Conservation (phyloP, 1,140 invertebrate species). For the Matsumurasca onukii region DNA sequence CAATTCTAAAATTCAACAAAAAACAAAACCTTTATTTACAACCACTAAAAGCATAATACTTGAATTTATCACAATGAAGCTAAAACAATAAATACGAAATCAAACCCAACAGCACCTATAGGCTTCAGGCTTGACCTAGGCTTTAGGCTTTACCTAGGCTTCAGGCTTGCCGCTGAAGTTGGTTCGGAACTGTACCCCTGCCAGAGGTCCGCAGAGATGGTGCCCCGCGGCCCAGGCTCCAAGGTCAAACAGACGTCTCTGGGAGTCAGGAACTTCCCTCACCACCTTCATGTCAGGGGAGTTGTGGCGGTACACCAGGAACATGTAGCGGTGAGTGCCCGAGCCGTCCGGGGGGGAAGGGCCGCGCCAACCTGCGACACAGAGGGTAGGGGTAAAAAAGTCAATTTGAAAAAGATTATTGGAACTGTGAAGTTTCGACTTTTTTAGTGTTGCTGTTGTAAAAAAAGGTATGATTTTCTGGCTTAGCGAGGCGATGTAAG, state of each 20-base stretch:
- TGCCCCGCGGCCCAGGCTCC: not conserved
- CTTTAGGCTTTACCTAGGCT: too few species aligned
- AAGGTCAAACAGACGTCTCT: not conserved
- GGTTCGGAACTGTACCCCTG: slow-evolving; percentile 16
- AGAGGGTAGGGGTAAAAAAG: too few species aligned
- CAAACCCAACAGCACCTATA: too few species aligned
- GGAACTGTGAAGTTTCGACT: too few species aligned
- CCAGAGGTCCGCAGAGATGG: not conserved
- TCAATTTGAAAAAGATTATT: too few species aligned
- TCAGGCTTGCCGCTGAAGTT: not conserved
- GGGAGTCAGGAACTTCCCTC: not conserved
- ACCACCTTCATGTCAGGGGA: not conserved
- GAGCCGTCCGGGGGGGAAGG: slow-evolving; percentile 39
- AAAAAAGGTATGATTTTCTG: not conserved
- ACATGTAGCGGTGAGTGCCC: slow-evolving; percentile 40
- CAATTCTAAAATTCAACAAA: too few species aligned
- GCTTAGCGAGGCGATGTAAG: too few species aligned
- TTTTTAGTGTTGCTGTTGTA: not conserved
- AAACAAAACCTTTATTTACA: too few species aligned
- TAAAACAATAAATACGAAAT: too few species aligned
- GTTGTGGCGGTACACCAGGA: slow-evolving; percentile 36
- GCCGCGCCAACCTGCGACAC: slow-evolving; percentile 34
- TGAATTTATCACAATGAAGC: too few species aligned
- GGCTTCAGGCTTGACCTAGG: too few species aligned
- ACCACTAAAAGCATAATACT: too few species aligned